These are phyloP conservation scores for Ichneumoninae sp. DNA, from an alignment of 2,888 invertebrate species.

Conservation along the genomic window DNA sequence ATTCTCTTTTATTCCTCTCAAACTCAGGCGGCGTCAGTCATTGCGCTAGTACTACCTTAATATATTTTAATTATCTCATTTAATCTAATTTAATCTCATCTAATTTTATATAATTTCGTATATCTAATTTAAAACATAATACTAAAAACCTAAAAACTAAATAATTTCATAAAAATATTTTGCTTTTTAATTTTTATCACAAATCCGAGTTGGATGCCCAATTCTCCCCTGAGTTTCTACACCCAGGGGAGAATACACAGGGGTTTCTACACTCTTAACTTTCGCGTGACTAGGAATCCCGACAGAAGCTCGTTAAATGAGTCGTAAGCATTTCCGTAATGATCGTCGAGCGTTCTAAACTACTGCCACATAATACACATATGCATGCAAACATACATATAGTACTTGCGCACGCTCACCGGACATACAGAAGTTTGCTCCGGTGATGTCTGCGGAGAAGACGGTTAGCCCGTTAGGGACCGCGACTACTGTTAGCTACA, in stretches of 20 bases:
- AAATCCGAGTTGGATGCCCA: background rate
- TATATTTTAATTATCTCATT: too few relatives aligned
- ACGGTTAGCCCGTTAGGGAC: slow-evolving; percentile 22
- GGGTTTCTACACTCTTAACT: too few relatives aligned
- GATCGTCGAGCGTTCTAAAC: slow-evolving; percentile 4
- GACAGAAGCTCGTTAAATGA: slow-evolving; percentile 15
- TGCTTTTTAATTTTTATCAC: too few relatives aligned
- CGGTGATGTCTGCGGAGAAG: slow-evolving; percentile 4
- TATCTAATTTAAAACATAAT: too few relatives aligned
- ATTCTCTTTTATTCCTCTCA: too few relatives aligned
- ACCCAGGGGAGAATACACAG: too few relatives aligned
- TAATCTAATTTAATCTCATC: too few relatives aligned
- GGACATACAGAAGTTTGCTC: background rate
- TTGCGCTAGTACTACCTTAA: too few relatives aligned
- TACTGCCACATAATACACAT: background rate
- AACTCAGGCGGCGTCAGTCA: too few relatives aligned
- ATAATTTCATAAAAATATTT: too few relatives aligned
- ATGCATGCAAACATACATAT: background rate
- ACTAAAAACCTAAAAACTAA: background rate
- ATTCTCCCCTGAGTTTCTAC: background rate
- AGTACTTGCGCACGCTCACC: background rate
- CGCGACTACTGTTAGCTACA: slow-evolving; percentile 27
- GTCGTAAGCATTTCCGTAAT: slow-evolving; percentile 42
- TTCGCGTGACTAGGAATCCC: slow-evolving; percentile 1
- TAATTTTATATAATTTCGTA: too few relatives aligned